Evolutionary conservation across 2,797 vertebrate genomes (phyloP).

Genomic region (Chloroceryle inda): DNA sequence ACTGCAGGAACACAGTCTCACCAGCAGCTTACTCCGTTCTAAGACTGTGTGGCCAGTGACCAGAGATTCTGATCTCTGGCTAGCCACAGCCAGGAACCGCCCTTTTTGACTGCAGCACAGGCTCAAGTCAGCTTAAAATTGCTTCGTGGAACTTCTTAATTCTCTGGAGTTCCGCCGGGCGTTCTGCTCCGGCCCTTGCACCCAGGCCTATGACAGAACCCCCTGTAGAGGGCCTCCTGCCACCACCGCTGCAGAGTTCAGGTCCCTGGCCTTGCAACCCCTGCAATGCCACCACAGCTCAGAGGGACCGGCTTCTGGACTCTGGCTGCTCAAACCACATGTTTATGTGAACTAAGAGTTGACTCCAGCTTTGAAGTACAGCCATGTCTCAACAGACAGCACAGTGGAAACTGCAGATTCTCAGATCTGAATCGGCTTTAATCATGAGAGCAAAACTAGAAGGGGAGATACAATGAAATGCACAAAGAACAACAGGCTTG

Average conservation of each 20-base stretch:
- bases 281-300: neutral
- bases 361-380: neutral
- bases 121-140: neutral
- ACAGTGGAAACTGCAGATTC: neutral
- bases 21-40: fast-evolving
- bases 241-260: neutral
- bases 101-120: neutral
- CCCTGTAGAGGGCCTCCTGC: constrained; percentile 15
- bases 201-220: neutral
- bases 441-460: neutral
- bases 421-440: neutral
- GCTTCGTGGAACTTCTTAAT: neutral
- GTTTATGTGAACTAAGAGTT: neutral
- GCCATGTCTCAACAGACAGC: neutral
- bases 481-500: neutral
- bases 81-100: neutral
- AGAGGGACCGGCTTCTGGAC: neutral
- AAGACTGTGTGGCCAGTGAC: neutral
- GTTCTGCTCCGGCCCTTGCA: neutral
- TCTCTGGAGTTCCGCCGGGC: neutral
- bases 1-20: neutral
- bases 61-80: neutral
- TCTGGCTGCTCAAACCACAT: neutral
- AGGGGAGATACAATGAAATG: neutral
- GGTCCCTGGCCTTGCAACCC: neutral